A percentile compares a stretch with the other conserved stretches of the same genome.
Conservation (phyloP, 1,140 invertebrate species). For the Pseudachorutes palmiensis region DNA sequence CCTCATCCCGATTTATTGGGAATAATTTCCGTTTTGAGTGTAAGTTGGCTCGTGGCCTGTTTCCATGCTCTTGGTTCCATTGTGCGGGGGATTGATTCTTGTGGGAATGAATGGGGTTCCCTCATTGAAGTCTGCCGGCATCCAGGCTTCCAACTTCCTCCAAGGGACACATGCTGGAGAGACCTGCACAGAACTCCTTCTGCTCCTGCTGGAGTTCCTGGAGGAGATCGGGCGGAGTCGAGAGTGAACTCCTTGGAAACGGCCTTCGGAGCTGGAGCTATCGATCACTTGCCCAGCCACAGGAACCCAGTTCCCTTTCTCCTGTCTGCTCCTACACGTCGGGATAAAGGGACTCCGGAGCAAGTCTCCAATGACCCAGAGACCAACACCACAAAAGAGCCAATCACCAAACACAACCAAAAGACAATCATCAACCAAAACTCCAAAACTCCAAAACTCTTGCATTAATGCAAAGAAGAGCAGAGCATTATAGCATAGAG, state of each 20-base stretch:
- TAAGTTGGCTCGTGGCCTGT: too few relatives aligned
- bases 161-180: too few relatives aligned
- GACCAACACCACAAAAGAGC: too few relatives aligned
- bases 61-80: too few relatives aligned
- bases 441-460: too few relatives aligned
- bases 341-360: neutral
- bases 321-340: neutral
- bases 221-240: slow-evolving; percentile 4
- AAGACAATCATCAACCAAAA: too few relatives aligned
- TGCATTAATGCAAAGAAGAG: too few relatives aligned
- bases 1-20: too few relatives aligned
- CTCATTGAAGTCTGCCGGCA: neutral
- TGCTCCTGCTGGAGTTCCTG: neutral
- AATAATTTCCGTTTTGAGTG: too few relatives aligned
- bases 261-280: slow-evolving; percentile 39
- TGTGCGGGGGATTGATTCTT: neutral
- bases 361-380: neutral
- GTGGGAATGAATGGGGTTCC: neutral
- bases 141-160: neutral
- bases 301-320: neutral
- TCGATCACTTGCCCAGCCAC: slow-evolving; percentile 29
- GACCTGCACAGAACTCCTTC: neutral
- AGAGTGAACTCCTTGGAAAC: slow-evolving; percentile 35
- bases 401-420: too few relatives aligned
- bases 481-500: too few relatives aligned